Base-by-base conservation (phyloP, 2,797 vertebrate genomes). In the Girardinus metallicus region DNA sequence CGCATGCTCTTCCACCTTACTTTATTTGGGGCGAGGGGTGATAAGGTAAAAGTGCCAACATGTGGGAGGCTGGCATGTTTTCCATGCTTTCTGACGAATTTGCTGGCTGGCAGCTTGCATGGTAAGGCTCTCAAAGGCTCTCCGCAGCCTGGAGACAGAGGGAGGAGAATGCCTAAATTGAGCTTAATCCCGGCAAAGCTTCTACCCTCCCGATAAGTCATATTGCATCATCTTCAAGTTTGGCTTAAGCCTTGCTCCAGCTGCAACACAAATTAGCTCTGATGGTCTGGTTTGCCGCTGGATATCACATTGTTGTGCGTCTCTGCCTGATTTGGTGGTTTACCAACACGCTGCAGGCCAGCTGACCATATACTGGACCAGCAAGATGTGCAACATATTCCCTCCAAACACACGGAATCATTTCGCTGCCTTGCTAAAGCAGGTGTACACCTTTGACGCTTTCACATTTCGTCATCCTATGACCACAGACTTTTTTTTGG, bases 41-140 rank as follows among this genome's bases (percentile, higher is more conserved):
- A 83, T 76, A 73, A 23, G 57, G 39, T 29, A 21, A 71, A 80
- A 71, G 23, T 73, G 83, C 77, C 77, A 87, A 34, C 1, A 16
- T n/a, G 82, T 73, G 73, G 76, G 84, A 77, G 85, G 86, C 57
- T 73, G 80, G 72, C 44, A 41, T 74, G 83, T 86, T 88, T 83
- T 87, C 79, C 39, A 81, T 12, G 83, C 78, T 55, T 75, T 10
- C 70, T 64, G 68, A 83, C 57, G 79, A 83, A 85, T 80, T 60
- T 44, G n/a, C 75, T 75, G 62, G 49, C 74, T 82, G 39, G 53
- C 36, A 70, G 21, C 66, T 41, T 43, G 72, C 53, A 34, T 15
- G 75, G 62, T 64, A 12, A 23, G 71, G 55, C 78, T 84, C 41
- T 64, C 16, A 36, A 34, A 36, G 31, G 68, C 57, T 84, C 46